Evolutionary conservation across 2,888 invertebrate genomes (phyloP), one percentile per base, ranked within the genome.

Genomic region (Stenurella melanura): DNA sequence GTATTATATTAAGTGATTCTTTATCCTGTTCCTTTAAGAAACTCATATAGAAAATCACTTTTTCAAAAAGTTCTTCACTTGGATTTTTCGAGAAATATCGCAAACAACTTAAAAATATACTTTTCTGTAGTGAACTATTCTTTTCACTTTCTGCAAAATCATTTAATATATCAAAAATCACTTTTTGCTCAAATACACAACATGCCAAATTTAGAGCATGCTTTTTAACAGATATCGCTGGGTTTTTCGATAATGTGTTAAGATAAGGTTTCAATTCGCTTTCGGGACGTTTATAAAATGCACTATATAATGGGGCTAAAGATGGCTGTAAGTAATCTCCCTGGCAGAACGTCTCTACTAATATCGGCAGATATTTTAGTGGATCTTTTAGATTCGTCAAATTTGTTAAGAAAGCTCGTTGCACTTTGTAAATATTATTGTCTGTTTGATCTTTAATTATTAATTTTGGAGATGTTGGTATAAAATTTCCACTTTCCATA

Each of bases 151-250:
- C 15, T 61, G 61, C 42, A n/a, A 58, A 60, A 17, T n/a, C n/a
- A 12, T 50, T 18, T 11, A 34, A 50, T 18, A 61, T 26, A 2
- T 71, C 15, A 17, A 42, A 21, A 38, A 71, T 50, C 11, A 30
- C 42, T 21, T 17, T 9, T 30, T 42, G 42, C 12, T 19, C 18
- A 26, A 60, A 60, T 10, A 71, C 18, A 34, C 15, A 30, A n/a
- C 57, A 21, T 17, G 60, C 30, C 10, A 71, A 42, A 26, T 6
- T 18, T 18, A 71, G 34, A 21, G 60, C 26, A 18, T 71, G 70
- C 42, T 71, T 71, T 21, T 61, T 71, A 2, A 71, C 70, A 19
- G 70, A 71, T 17, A 71, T 42, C 3, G 70, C 60, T 19, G 38
- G 18, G 21, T 42, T 50, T 15, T 61, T 17, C 2, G 5, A 18